These are phyloP conservation scores for Arctia plantaginis DNA, from an alignment of 2,888 invertebrate genomes.

Conservation along the genomic window DNA sequence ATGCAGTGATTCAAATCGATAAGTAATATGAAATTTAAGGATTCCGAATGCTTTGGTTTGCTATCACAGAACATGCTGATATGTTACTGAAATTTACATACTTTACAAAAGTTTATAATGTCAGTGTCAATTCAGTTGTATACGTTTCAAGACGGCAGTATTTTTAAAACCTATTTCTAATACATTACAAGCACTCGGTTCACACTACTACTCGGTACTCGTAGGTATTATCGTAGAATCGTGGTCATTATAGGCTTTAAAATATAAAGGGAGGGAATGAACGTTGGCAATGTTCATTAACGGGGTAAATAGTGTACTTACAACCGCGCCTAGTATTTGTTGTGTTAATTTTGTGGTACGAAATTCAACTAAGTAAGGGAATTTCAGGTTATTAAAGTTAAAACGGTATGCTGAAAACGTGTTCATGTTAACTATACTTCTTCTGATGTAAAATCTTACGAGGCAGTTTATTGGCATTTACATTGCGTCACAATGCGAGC, in stretches of 20 bases:
- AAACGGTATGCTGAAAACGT: constrained; percentile 25
- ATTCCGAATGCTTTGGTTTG: too few species aligned
- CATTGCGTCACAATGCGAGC: background rate
- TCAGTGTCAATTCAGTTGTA: too few species aligned
- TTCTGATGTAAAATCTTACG: constrained; percentile 28
- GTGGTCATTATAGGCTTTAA: background rate
- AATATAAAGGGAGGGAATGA: background rate
- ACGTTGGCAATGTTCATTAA: background rate
- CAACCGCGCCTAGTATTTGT: constrained; percentile 17
- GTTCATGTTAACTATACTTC: background rate
- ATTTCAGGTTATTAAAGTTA: constrained; percentile 31
- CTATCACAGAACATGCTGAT: too few species aligned
- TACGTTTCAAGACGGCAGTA: background rate
- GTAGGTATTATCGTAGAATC: background rate
- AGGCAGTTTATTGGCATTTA: constrained; percentile 18
- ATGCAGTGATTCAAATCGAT: constrained; percentile 56
- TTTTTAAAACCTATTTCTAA: background rate
- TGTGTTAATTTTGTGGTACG: constrained; percentile 20
- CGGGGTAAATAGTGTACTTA: background rate
- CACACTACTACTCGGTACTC: background rate
- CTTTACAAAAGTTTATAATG: too few species aligned
- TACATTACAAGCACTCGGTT: too few species aligned
- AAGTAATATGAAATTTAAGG: too few species aligned
- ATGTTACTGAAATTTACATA: too few species aligned
- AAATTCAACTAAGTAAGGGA: constrained; percentile 27